Conservation (phyloP, 2,888 invertebrate species). For the Epistrophe eligans region DNA sequence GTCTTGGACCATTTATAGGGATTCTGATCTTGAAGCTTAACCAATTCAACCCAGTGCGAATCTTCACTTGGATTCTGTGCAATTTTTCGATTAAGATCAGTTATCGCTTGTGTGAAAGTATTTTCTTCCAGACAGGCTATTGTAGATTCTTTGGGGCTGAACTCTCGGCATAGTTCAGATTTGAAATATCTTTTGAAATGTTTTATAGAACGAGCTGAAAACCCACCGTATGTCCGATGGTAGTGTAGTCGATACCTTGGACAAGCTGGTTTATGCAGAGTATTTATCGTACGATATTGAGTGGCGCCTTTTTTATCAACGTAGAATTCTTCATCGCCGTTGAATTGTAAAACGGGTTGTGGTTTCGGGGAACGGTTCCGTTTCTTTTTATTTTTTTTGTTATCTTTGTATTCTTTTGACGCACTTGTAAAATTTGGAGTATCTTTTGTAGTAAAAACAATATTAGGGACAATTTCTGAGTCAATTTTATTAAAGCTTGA, state of each 20-base stretch:
- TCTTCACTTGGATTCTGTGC: slow-evolving; percentile 85
- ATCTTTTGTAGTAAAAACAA: not conserved
- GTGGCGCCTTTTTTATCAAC: slow-evolving; percentile 86
- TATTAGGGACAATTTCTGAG: slow-evolving; percentile 13
- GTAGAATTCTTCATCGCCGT: slow-evolving; percentile 85
- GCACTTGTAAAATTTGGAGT: not conserved
- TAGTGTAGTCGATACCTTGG: slow-evolving; percentile 85
- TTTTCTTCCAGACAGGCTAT: slow-evolving; percentile 82
- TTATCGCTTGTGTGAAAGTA: slow-evolving; percentile 84
- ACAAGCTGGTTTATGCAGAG: slow-evolving; percentile 87
- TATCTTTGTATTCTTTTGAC: not conserved
- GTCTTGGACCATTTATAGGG: slow-evolving; percentile 80
- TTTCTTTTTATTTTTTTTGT: slow-evolving; percentile 28
- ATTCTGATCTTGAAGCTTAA: slow-evolving; percentile 85
- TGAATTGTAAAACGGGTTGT: slow-evolving; percentile 78
- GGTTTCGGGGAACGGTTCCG: not conserved
- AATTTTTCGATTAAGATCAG: slow-evolving; percentile 85
- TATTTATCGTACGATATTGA: slow-evolving; percentile 86
- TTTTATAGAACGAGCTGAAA: not conserved
- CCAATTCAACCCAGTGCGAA: slow-evolving; percentile 86
- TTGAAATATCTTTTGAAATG: slow-evolving; percentile 58
- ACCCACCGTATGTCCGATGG: slow-evolving; percentile 34
- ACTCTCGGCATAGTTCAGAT: slow-evolving; percentile 65
- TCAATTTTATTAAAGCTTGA: slow-evolving; percentile 69
- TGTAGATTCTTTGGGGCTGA: slow-evolving; percentile 66